Evolutionary conservation across 2,888 invertebrate species (phyloP).

Genomic region (Frankliniella intonsa): DNA sequence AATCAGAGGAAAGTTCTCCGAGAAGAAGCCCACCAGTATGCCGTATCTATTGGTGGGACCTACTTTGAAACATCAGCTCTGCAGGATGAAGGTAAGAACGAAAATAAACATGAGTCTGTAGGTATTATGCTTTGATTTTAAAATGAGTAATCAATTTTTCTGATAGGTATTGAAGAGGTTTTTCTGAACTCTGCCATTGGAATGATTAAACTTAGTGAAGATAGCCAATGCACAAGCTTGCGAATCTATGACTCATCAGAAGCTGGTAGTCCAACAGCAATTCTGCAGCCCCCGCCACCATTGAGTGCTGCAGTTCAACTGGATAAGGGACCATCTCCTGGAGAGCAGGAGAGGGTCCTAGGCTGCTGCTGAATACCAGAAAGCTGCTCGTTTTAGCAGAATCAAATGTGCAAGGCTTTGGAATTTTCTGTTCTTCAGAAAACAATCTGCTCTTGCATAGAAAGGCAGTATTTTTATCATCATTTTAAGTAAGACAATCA

Average conservation of each 20-base stretch:
- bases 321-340: not conserved
- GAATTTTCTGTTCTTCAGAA: not conserved
- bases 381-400: not conserved
- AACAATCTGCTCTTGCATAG: not conserved
- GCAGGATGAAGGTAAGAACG: conserved; percentile 58
- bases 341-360: conserved; percentile 5
- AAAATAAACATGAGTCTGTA: not conserved
- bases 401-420: not conserved
- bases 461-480: not conserved
- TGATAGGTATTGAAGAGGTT: conserved; percentile 64
- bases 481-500: not conserved
- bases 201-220: conserved; percentile 51
- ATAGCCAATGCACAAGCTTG: conserved; percentile 43
- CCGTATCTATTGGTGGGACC: conserved; percentile 71
- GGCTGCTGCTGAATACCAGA: not conserved
- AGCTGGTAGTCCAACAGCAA: conserved; percentile 38
- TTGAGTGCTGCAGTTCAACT: not conserved
- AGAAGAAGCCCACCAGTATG: conserved; percentile 70
- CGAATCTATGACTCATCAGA: conserved; percentile 59
- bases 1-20: conserved; percentile 55
- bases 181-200: conserved; percentile 63
- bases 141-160: conserved; percentile 31
- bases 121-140: conserved; percentile 14
- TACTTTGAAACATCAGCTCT: conserved; percentile 83
- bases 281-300: not conserved